Base-by-base conservation (phyloP, 2,797 vertebrate genomes). In the Pempheris klunzingeri region DNA sequence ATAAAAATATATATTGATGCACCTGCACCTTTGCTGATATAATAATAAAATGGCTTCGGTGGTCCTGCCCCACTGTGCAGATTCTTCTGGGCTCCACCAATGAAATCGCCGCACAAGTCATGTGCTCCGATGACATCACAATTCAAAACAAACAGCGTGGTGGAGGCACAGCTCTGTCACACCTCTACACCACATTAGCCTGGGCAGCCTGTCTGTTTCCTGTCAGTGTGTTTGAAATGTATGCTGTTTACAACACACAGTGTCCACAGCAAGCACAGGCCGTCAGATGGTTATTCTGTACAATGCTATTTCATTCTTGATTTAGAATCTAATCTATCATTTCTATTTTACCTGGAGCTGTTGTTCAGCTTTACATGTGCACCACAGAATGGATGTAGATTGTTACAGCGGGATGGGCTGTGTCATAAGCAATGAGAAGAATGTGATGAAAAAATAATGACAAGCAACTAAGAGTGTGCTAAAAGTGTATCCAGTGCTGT, bases 31-130 rank as follows among this genome's bases (percentile, higher is more conserved):
- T 64, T 71, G 63, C 77, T 72, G 83, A 58, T 88, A 75, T 76
- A 72, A 86, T 92, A 92, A 92, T 92, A 95, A 95, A 87, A 94
- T 95, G 94, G 94, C 94, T 92, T 83, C 91, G 78, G 34, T 80
- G 68, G 60, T 68, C 52, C 87, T 52, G 77, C 82, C 88, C 87
- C 67, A 18, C 80, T 54, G 80, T 85, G 78, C 77, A 34, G 76
- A 81, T 36, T 75, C 65, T n/a, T 26, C 55, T n/a, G 3, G 28
- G 39, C 67, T 86, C 72, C 65, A 78, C 92, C 93, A 94, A 90
- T 91, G 32, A 90, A 0, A 83, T 55, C 50, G 1, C 18, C 0
- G 50, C n/a, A 58, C 58, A 43, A 52, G 80, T 84, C 93, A 95
- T 88, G 30, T 93, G 91, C 0, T 58, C 1, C 0, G 0, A 39